Evolutionary conservation across 2,113 vertebrate genomes (phyloP), one percentile per base, ranked within the genome.

Genomic region (Cromileptes altivelis): DNA sequence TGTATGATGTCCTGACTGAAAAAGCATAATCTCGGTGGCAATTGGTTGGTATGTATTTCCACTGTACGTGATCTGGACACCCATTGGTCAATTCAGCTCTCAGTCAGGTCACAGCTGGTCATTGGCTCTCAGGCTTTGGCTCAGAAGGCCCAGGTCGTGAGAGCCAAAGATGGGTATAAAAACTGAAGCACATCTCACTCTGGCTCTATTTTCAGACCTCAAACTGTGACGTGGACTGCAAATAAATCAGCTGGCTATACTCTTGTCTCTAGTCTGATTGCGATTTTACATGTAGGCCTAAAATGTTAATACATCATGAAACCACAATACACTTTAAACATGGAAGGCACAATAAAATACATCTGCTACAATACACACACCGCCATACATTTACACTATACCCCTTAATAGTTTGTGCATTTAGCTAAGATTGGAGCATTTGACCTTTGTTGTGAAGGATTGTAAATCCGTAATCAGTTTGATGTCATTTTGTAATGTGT

Each of bases 31-130:
- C 27, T 70, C 0, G 1, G 9, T 1, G 75, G 8, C 19, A 2
- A 71, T 80, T 74, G 70, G 81, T 27, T 19, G 33, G 30, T 6
- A 11, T 50, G 4, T 25, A 0, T 49, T 57, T 14, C 33, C 49
- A 3, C 47, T 0, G 19, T 61, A 62, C 73, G 58, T 72, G 78
- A 78, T 77, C 45, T 82, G 27, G 9, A 17, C 58, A 25, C 0
- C 2, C 1, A 89, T 88, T 91, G 75, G 84, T 67, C 3, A 17
- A 15, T 6, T 1, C 0, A 56, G 4, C 67, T 86, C 88, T 72
- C 90, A 85, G 1, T 89, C 84, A 80, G 6, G 0, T 6, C 37
- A 13, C 2, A 17, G 17, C 2, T 4, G 17, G 5, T 57, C 47
- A 61, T 64, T 76, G 62, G 56, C 58, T 75, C 7, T 5, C 45